Conservation (phyloP, 2,888 invertebrate species). For the Dilophus febrilis region DNA sequence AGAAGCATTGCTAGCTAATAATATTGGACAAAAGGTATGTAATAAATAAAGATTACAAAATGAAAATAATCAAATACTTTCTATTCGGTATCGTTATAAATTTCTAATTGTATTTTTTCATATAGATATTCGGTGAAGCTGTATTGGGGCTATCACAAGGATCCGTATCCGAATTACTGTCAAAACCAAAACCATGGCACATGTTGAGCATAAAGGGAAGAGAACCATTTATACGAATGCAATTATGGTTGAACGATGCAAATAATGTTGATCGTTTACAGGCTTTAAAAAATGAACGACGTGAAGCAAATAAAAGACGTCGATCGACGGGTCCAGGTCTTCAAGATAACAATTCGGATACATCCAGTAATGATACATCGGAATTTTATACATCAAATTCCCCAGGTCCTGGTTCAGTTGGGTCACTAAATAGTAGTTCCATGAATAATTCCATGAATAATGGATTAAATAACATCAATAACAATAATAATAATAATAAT, state of each 20-base stretch:
- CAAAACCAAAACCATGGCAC: conserved; percentile 98
- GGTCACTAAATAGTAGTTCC: conserved; percentile 13
- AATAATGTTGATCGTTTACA: conserved; percentile 88
- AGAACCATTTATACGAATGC: conserved; percentile 93
- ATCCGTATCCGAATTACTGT: conserved; percentile 89
- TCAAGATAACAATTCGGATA: conserved; percentile 75
- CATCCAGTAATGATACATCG: conserved; percentile 74
- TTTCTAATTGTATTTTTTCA: conserved; percentile 14
- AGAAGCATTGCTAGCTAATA: conserved; percentile 88
- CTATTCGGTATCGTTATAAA: too few relatives aligned
- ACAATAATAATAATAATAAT: too few relatives aligned
- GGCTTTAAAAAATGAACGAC: conserved; percentile 73
- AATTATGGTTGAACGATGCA: conserved; percentile 89
- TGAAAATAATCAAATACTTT: too few relatives aligned
- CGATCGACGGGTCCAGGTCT: conserved; percentile 65
- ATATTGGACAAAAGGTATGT: conserved; percentile 86
- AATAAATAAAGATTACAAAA: background rate
- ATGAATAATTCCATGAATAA: too few relatives aligned
- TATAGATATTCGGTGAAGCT: conserved; percentile 86
- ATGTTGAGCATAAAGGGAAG: conserved; percentile 96
- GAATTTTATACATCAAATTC: conserved; percentile 77
- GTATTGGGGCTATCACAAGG: conserved; percentile 93
- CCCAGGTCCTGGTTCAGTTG: conserved; percentile 46
- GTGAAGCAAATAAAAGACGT: conserved; percentile 81
- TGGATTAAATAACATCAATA: too few relatives aligned